These are phyloP conservation scores for Aphelenchoides besseyi DNA, from an alignment of 1,140 invertebrate species.

Conservation along the genomic window DNA sequence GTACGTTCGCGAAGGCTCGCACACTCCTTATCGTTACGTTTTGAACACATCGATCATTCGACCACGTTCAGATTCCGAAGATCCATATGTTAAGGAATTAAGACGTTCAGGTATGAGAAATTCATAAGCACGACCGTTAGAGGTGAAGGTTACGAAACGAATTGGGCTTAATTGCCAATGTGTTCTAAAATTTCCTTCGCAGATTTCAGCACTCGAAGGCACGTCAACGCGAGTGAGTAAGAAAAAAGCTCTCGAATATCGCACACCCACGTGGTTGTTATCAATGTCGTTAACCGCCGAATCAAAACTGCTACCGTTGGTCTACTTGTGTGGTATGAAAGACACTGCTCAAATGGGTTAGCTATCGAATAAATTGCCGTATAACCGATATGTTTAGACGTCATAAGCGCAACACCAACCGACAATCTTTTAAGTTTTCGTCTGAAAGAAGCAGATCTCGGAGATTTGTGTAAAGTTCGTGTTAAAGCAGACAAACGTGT, in stretches of 20 bases:
- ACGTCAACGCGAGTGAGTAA: constrained; percentile 38
- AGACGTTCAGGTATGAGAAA: constrained; percentile 18
- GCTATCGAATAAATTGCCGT: background rate
- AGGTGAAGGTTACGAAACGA: background rate
- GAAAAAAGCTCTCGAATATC: constrained; percentile 25
- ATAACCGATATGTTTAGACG: background rate
- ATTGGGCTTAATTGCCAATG: background rate
- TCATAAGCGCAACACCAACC: background rate
- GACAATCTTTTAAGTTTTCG: constrained; percentile 27
- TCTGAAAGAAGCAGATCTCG: constrained; percentile 29
- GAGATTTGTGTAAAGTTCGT: constrained; percentile 27
- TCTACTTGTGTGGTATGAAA: constrained; percentile 40
- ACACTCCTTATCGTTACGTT: constrained; percentile 46
- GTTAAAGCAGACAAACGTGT: background rate
- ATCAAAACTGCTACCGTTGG: constrained; percentile 34
- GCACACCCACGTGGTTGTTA: constrained; percentile 35
- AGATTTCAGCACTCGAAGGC: constrained; percentile 39
- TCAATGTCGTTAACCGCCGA: constrained; percentile 33
- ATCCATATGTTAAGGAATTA: constrained; percentile 37
- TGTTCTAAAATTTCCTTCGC: background rate
- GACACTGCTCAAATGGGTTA: background rate
- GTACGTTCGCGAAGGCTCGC: constrained; percentile 34
- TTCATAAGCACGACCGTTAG: too few relatives aligned
- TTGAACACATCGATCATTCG: background rate
- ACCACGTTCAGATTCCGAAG: constrained; percentile 5